A percentile compares a stretch with the other conserved stretches of the same genome.
phyloP scores from a whole-genome alignment of 2,888 invertebrate species.

The Choreutis nemorana region DNA sequence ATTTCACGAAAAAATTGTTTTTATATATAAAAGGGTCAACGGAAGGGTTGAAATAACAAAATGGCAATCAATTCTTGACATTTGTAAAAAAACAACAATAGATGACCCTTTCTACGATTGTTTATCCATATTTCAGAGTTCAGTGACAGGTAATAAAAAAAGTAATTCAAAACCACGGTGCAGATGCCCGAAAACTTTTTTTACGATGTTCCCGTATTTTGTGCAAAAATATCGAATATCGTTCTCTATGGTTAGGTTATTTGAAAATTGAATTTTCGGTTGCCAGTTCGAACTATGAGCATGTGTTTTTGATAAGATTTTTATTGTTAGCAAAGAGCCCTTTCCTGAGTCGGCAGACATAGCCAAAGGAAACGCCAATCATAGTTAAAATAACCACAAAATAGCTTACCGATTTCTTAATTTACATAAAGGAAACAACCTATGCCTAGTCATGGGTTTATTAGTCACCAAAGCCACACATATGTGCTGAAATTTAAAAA shows the following conservation, averaged over 20 bases:
- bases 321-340: slow-evolving; percentile 13
- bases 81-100: slow-evolving; percentile 22
- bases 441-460: not conserved
- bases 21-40: slow-evolving; percentile 23
- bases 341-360: slow-evolving; percentile 17
- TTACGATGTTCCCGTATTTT: slow-evolving; percentile 53
- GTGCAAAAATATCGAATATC: slow-evolving; percentile 59
- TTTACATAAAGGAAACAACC: not conserved
- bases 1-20: slow-evolving; percentile 5
- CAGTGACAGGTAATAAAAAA: slow-evolving; percentile 37
- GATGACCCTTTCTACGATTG: slow-evolving; percentile 52
- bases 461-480: too few relatives aligned
- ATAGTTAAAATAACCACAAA: slow-evolving; percentile 5
- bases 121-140: slow-evolving; percentile 38
- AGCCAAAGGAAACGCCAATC: slow-evolving; percentile 32
- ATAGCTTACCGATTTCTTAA: not conserved
- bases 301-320: slow-evolving; percentile 43
- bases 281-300: slow-evolving; percentile 35
- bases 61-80: slow-evolving; percentile 26
- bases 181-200: slow-evolving; percentile 44
- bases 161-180: slow-evolving; percentile 48
- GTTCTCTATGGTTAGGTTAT: slow-evolving; percentile 16
- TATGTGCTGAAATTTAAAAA: slow-evolving; percentile 3
- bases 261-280: slow-evolving; percentile 32
- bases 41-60: slow-evolving; percentile 40